Base-by-base conservation (phyloP, 2,797 vertebrate genomes). In the Psittacula echo region DNA sequence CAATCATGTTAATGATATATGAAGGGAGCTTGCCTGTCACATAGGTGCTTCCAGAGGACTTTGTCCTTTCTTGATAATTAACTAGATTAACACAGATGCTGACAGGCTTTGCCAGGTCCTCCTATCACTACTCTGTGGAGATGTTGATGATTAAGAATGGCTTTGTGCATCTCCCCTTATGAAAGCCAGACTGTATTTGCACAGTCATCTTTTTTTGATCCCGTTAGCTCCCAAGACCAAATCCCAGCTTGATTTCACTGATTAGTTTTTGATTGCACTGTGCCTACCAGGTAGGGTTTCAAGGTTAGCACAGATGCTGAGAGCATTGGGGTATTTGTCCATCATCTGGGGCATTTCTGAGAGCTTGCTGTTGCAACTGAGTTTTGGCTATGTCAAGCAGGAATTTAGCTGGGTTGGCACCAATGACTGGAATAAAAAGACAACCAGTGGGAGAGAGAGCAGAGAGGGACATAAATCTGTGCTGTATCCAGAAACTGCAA, bases 21-120 rank as follows among this genome's bases (percentile, higher is more conserved):
- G 37, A 90, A 83, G 58, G 78, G 37, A 94, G 47, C 45, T 51
- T 82, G 89, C 77, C 50, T 1, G 0, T 74, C 74, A 50, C 79
- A 48, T 26, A 90, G 92, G 44, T 92, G 60, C 56, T 95, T 96
- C 72, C 77, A 73, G 79, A 93, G 60, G 91, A 93, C 30, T 78
- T 93, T 56, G 81, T 97, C 93, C 78, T 95, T 96, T 92, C 64
- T 9, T 18, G 58, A 79, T 97, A 96, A 96, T 97, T 96, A 97
- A 81, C 82, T 51, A 87, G 92, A 94, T 95, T 94, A 96, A 94
- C 64, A 71, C 39, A 75, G 84, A 87, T 68, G 42, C 93, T 94
- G 94, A 85, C 61, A 92, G 78, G n/a, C 47, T 87, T 91, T 87
- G 42, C 89, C 84, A 84, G 71, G 77, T 81, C 71, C 29, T 94